These are phyloP conservation scores for Hoplostethus atlanticus DNA, from an alignment of 2,797 vertebrate species.

Conservation along the genomic window DNA sequence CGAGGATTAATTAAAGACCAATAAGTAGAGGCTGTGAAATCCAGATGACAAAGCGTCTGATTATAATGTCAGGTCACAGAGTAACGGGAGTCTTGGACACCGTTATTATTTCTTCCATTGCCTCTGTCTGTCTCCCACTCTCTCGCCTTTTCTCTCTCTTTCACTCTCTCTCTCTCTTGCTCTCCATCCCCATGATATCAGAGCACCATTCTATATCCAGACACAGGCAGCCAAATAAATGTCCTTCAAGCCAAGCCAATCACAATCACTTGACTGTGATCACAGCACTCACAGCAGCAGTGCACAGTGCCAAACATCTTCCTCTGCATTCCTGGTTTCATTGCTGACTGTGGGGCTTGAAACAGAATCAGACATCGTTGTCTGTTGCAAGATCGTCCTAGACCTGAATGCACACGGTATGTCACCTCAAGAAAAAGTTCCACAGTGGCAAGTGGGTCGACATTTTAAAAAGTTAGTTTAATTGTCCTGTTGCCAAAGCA, in stretches of 20 bases:
- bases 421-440: slow-evolving; percentile 11
- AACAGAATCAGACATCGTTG: not conserved
- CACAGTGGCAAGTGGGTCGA: too few species aligned
- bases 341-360: slow-evolving; percentile 35
- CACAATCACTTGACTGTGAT: slow-evolving; percentile 66
- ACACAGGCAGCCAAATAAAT: slow-evolving; percentile 61
- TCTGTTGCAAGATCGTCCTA: slow-evolving; percentile 11
- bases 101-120: slow-evolving; percentile 8
- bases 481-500: too few species aligned
- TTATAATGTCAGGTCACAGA: slow-evolving; percentile 7
- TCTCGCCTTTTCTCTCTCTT: not conserved
- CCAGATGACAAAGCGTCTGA: slow-evolving; percentile 1
- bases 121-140: slow-evolving; percentile 16
- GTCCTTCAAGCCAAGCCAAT: slow-evolving; percentile 54
- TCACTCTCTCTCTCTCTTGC: slow-evolving; percentile 13
- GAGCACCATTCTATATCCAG: slow-evolving; percentile 44
- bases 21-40: not conserved
- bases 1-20: not conserved
- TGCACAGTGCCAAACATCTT: slow-evolving; percentile 36
- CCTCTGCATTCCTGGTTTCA: slow-evolving; percentile 20
- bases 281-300: slow-evolving; percentile 46
- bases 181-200: slow-evolving; percentile 53
- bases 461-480: too few species aligned
- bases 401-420: slow-evolving; percentile 52
- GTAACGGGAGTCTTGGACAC: slow-evolving; percentile 19